Evolutionary conservation across 2,888 invertebrate genomes (phyloP), one percentile per base, ranked within the genome.

Genomic region (Rhamnusium bicolor): DNA sequence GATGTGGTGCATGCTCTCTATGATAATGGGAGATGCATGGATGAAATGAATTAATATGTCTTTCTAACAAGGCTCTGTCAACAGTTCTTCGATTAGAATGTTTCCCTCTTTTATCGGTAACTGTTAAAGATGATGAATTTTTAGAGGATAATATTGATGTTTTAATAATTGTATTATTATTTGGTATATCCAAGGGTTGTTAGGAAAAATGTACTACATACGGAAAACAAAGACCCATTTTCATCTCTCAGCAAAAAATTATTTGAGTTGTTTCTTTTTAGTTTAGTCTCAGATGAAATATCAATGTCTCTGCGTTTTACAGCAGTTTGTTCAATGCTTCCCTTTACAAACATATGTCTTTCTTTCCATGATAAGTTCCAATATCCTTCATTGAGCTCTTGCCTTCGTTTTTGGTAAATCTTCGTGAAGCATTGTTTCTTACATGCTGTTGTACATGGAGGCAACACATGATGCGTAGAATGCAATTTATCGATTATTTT

Each of bases 331-430:
- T 63, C 63, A 65, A 66, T 65, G 56, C 66, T 71, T 27, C 46
- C 58, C 7, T 71, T 71, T 24, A 71, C 51, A 63, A 63, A 71
- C 47, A 71, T 24, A n/a, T n/a, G n/a, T n/a, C n/a, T n/a, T n/a
- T n/a, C n/a, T n/a, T n/a, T n/a, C n/a, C n/a, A n/a, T n/a, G 21
- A 53, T 46, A 63, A 54, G 32, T 70, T 70, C 63, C 63, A 62
- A 40, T 70, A 54, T 62, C 63, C 70, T 63, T n/a, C 51, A 53
- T 70, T 70, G 12, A 70, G 29, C 29, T 70, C 53, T 53, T 70
- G 63, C 63, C 63, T 62, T 63, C 53, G 70, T 63, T 70, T 54
- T 40, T 70, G 49, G 7, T 53, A 53, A 53, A 63, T 63, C 18
- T 70, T 53, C 18, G 16, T 53, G 27, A 63, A 49, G 63, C 62